These are phyloP conservation scores for Poeciliopsis infans DNA, from an alignment of 2,797 vertebrate species.

Conservation along the genomic window DNA sequence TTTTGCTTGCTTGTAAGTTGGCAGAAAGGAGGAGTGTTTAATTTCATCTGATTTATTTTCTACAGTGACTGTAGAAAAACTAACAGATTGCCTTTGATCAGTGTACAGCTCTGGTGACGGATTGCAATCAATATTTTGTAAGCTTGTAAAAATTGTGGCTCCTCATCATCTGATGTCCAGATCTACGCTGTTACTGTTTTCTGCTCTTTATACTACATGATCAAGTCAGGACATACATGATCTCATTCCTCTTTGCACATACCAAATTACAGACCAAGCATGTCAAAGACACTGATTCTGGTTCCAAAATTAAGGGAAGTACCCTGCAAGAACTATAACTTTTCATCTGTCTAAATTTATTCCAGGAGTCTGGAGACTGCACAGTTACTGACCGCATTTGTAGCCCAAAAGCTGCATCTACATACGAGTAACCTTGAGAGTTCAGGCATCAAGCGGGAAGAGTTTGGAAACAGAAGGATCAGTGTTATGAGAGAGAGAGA, in stretches of 20 bases:
- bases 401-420: slow-evolving; percentile 25
- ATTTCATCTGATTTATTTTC: not conserved
- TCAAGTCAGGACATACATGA: not conserved
- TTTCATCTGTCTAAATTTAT: not conserved
- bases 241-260: not conserved
- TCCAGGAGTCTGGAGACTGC: slow-evolving; percentile 8
- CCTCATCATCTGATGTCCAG: not conserved
- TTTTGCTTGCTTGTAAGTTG: not conserved
- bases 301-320: not conserved
- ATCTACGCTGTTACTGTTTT: not conserved
- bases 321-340: not conserved
- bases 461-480: slow-evolving; percentile 56
- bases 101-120: not conserved
- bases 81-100: not conserved
- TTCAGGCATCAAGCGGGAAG: slow-evolving; percentile 50
- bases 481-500: slow-evolving; percentile 48
- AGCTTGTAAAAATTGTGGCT: not conserved
- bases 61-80: not conserved
- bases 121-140: not conserved
- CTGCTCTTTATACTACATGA: not conserved
- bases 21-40: not conserved
- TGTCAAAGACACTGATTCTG: not conserved
- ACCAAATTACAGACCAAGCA: not conserved
- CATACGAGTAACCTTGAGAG: slow-evolving; percentile 52
- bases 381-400: slow-evolving; percentile 24